phyloP scores from a whole-genome alignment of 2,888 invertebrate genomes.

The Drosophila anceps region DNA sequence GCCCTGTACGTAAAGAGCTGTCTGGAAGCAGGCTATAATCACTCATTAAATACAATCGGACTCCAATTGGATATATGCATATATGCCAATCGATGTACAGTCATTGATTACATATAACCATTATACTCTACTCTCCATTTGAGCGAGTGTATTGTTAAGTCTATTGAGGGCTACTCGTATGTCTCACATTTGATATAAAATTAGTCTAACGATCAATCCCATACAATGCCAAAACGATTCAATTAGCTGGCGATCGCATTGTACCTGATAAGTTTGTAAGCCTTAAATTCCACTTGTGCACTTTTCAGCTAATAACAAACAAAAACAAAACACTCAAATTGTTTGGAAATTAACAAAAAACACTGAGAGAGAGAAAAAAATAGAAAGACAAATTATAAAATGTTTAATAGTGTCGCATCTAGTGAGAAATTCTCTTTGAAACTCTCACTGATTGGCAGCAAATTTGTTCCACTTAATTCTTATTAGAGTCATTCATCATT shows the following conservation, averaged over 20 bases:
- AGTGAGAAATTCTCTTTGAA: constrained; percentile 18
- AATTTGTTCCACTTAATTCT: constrained; percentile 54
- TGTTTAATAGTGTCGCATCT: constrained; percentile 29
- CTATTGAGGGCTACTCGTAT: not conserved
- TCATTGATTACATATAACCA: not conserved
- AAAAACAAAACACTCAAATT: constrained; percentile 20
- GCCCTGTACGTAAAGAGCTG: not conserved
- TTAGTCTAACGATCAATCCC: not conserved
- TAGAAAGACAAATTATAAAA: constrained; percentile 16
- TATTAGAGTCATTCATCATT: constrained; percentile 42
- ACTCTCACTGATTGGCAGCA: constrained; percentile 49
- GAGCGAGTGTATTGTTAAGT: not conserved
- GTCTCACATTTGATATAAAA: not conserved
- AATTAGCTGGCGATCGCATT: not conserved
- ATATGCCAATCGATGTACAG: not conserved
- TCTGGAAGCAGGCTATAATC: not conserved
- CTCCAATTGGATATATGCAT: not conserved
- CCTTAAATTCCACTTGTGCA: constrained; percentile 17
- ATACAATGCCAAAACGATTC: constrained; percentile 1
- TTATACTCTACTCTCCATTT: not conserved
- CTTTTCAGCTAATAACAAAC: constrained; percentile 7
- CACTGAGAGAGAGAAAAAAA: too few relatives aligned
- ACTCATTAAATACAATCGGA: not conserved
- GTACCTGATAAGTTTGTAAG: constrained; percentile 1
- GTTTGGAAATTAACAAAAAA: not conserved